Evolutionary conservation across 2,888 invertebrate species (phyloP).

Genomic region (Epicampocera succincta): DNA sequence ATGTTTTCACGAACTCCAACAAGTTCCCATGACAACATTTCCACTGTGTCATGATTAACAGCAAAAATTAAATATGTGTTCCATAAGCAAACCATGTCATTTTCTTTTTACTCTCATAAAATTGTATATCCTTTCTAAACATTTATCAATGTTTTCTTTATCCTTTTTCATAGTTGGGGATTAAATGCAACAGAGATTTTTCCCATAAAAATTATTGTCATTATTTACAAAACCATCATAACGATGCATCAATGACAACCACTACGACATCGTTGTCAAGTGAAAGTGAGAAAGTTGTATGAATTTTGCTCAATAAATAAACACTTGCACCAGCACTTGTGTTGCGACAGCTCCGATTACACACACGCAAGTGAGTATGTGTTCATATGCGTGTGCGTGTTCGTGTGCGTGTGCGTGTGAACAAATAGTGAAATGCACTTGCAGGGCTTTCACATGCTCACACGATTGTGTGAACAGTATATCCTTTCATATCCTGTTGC

Average conservation of each 20-base stretch:
- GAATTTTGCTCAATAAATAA: constrained; percentile 64
- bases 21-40: constrained; percentile 53
- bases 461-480: constrained; percentile 37
- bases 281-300: constrained; percentile 77
- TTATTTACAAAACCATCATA: constrained; percentile 16
- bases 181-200: constrained; percentile 58
- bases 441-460: constrained; percentile 4
- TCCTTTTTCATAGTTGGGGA: constrained; percentile 60
- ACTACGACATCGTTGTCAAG: constrained; percentile 71
- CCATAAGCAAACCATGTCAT: neutral
- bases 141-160: constrained; percentile 40
- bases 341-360: constrained; percentile 56
- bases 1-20: too few species aligned
- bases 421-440: constrained; percentile 24
- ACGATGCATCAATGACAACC: constrained; percentile 45
- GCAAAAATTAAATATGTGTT: neutral
- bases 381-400: too few species aligned
- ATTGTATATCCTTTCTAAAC: constrained; percentile 43
- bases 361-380: neutral
- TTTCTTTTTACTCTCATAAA: neutral
- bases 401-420: too few species aligned
- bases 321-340: constrained; percentile 52
- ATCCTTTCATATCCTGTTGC: constrained; percentile 68
- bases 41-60: constrained; percentile 14
- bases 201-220: constrained; percentile 47